Evolutionary conservation across 1,140 invertebrate species (phyloP).

Genomic region (Triops cancriformis): DNA sequence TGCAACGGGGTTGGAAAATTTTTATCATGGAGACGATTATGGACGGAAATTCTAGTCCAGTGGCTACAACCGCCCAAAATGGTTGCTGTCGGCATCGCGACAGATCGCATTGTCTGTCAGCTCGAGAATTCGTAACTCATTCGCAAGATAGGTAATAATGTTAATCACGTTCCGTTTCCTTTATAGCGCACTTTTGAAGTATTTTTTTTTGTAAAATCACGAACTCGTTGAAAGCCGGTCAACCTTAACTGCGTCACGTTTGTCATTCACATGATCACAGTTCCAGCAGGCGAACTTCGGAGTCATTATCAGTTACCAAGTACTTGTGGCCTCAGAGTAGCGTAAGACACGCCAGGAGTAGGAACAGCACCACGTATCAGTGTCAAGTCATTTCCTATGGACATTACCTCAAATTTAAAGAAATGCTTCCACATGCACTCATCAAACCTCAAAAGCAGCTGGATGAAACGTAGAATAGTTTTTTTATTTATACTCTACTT

Average conservation of each 20-base stretch:
- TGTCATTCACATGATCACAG: neutral
- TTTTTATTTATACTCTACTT: too few relatives aligned
- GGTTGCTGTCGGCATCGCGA: neutral
- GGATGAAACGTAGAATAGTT: too few relatives aligned
- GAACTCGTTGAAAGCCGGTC: neutral
- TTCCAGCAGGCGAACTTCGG: neutral
- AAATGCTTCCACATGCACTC: too few relatives aligned
- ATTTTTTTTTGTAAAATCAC: conserved; percentile 2
- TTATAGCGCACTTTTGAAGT: neutral
- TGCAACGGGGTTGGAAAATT: neutral
- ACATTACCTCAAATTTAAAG: neutral
- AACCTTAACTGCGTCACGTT: neutral
- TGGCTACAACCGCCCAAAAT: neutral
- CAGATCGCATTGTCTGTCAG: conserved; percentile 9
- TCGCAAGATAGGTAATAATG: neutral
- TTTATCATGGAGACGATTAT: neutral
- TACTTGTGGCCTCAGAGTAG: neutral
- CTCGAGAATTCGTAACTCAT: conserved; percentile 5
- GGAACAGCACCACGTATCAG: neutral
- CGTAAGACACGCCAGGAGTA: neutral
- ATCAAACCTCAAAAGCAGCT: too few relatives aligned
- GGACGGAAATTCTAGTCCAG: neutral
- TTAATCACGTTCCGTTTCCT: neutral
- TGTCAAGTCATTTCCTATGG: neutral
- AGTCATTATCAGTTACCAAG: neutral